phyloP scores from a whole-genome alignment of 2,113 vertebrate genomes.

The Pseudolaguvia tuberculata region DNA sequence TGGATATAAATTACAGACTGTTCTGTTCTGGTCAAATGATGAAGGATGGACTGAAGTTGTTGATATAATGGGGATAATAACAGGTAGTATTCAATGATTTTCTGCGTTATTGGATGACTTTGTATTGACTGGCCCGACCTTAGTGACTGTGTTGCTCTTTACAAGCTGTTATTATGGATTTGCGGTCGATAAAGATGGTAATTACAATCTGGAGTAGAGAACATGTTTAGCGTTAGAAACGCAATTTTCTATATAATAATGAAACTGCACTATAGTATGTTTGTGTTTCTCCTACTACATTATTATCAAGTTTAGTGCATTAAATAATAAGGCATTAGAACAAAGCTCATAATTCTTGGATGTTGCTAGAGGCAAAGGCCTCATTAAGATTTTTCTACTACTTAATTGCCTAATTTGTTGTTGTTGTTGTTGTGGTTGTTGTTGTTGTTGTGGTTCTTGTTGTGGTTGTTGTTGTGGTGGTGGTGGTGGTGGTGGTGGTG shows the following conservation, averaged over 20 bases:
- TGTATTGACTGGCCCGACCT: neutral
- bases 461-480: too few relatives aligned
- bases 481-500: too few relatives aligned
- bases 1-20: slow-evolving; percentile 60
- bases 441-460: too few relatives aligned
- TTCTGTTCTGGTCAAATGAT: slow-evolving; percentile 60
- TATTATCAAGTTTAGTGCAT: neutral
- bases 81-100: slow-evolving; percentile 14
- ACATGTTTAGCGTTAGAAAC: neutral
- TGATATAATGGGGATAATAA: slow-evolving; percentile 23
- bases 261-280: neutral
- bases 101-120: neutral
- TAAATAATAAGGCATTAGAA: neutral
- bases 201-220: neutral
- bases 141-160: neutral
- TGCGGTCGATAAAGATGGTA: neutral
- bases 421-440: too few relatives aligned
- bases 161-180: neutral
- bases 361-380: too few relatives aligned
- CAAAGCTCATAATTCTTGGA: neutral
- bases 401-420: too few relatives aligned
- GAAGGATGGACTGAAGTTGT: slow-evolving; percentile 34
- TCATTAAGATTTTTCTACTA: too few relatives aligned
- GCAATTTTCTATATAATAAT: neutral
- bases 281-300: neutral